phyloP scores from a whole-genome alignment of 2,113 vertebrate genomes.

The Ifrita kowaldi region DNA sequence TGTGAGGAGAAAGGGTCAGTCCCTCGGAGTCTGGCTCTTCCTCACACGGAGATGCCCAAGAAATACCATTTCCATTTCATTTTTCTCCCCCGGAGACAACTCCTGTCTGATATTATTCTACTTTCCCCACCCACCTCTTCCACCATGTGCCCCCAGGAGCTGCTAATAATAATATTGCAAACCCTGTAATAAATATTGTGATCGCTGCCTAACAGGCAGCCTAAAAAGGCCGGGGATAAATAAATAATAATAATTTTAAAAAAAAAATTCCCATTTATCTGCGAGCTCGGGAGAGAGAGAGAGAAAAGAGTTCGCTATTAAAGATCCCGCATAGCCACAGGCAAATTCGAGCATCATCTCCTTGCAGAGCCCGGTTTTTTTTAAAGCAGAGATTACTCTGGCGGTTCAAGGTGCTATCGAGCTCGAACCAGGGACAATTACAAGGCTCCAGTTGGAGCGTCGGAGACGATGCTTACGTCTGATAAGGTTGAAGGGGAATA shows the following conservation, averaged over 20 bases:
- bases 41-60: background rate
- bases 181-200: slow-evolving; percentile 64
- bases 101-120: background rate
- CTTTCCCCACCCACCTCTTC: slow-evolving; percentile 5
- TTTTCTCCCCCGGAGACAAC: background rate
- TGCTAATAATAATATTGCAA: slow-evolving; percentile 16
- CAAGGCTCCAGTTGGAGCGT: slow-evolving; percentile 75
- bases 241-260: slow-evolving; percentile 13
- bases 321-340: slow-evolving; percentile 75
- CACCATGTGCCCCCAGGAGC: slow-evolving; percentile 42
- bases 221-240: slow-evolving; percentile 65
- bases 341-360: slow-evolving; percentile 74
- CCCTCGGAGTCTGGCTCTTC: background rate
- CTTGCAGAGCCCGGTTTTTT: slow-evolving; percentile 67
- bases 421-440: slow-evolving; percentile 80
- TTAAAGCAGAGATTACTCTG: slow-evolving; percentile 75
- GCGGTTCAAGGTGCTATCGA: slow-evolving; percentile 81
- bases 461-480: slow-evolving; percentile 73
- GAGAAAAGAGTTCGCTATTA: slow-evolving; percentile 74
- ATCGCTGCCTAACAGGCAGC: slow-evolving; percentile 62
- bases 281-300: background rate
- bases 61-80: background rate
- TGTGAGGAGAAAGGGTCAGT: background rate
- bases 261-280: slow-evolving; percentile 70
- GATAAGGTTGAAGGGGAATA: slow-evolving; percentile 82